Evolutionary conservation across 2,888 invertebrate genomes (phyloP).

Genomic region (Mallateleia sp.): DNA sequence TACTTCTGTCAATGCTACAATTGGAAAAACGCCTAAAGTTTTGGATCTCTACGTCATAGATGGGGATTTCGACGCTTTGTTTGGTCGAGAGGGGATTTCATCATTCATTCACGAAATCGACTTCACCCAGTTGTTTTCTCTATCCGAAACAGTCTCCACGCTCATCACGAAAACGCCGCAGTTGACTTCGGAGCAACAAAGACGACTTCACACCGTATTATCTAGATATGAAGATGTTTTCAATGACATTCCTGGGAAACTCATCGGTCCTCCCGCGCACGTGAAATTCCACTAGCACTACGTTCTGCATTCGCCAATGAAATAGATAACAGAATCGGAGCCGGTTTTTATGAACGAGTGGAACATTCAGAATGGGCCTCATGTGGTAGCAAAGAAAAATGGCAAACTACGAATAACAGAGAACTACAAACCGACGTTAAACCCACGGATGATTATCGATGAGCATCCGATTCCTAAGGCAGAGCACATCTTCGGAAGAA

Average conservation of each 20-base stretch:
- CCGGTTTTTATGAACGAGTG: slow-evolving; percentile 37
- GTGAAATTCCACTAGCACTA: slow-evolving; percentile 45
- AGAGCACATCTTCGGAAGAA: slow-evolving; percentile 33
- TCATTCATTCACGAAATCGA: slow-evolving; percentile 39
- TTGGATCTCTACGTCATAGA: slow-evolving; percentile 63
- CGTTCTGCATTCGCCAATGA: slow-evolving; percentile 6
- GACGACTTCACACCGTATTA: background rate
- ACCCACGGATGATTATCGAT: slow-evolving; percentile 51
- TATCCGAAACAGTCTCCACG: background rate
- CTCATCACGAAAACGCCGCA: slow-evolving; percentile 28
- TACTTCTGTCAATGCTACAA: background rate
- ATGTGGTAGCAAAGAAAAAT: slow-evolving; percentile 24
- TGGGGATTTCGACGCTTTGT: slow-evolving; percentile 45
- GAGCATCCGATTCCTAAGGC: slow-evolving; percentile 50
- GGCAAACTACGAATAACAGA: slow-evolving; percentile 21
- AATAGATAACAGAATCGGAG: slow-evolving; percentile 26
- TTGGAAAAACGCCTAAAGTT: too few species aligned
- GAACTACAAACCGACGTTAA: background rate
- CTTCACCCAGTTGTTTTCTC: background rate
- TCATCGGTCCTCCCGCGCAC: slow-evolving; percentile 47
- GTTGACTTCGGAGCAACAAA: background rate
- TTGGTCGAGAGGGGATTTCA: slow-evolving; percentile 56
- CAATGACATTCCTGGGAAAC: slow-evolving; percentile 43
- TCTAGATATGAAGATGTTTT: slow-evolving; percentile 37
- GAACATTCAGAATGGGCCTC: slow-evolving; percentile 57